Conservation (phyloP, 2,888 invertebrate genomes). For the Papilio protenor region DNA sequence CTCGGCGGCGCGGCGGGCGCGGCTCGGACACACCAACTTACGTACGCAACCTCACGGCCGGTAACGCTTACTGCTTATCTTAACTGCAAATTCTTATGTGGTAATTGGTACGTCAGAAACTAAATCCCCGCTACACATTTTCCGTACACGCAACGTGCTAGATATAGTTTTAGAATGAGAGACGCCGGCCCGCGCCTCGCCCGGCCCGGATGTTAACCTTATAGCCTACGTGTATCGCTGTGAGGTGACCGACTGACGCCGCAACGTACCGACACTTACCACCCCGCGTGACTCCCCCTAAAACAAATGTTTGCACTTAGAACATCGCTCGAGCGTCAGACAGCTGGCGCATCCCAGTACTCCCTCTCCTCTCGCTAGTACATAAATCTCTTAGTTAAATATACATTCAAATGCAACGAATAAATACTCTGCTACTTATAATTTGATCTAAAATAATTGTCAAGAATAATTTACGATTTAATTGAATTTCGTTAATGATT, state of each 20-base stretch:
- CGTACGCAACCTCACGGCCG: neutral
- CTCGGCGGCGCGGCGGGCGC: conserved; percentile 30
- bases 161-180: conserved; percentile 14
- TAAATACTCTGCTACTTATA: neutral
- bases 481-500: neutral
- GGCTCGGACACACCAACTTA: conserved; percentile 42
- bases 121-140: conserved; percentile 17
- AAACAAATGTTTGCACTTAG: conserved; percentile 42
- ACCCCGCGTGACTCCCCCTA: conserved; percentile 44
- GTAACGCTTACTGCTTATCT: neutral
- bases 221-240: conserved; percentile 27
- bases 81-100: conserved; percentile 4
- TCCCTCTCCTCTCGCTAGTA: neutral
- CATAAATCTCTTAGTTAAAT: conserved; percentile 9
- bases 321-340: conserved; percentile 30
- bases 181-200: conserved; percentile 34
- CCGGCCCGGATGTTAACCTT: conserved; percentile 17
- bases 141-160: conserved; percentile 7
- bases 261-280: conserved; percentile 37
- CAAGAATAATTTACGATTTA: neutral
- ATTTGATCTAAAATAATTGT: neutral
- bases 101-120: conserved; percentile 13
- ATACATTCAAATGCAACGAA: neutral
- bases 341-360: neutral
- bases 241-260: conserved; percentile 27